Base-by-base conservation (phyloP, 2,888 invertebrate genomes). In the Andrena dorsata region DNA sequence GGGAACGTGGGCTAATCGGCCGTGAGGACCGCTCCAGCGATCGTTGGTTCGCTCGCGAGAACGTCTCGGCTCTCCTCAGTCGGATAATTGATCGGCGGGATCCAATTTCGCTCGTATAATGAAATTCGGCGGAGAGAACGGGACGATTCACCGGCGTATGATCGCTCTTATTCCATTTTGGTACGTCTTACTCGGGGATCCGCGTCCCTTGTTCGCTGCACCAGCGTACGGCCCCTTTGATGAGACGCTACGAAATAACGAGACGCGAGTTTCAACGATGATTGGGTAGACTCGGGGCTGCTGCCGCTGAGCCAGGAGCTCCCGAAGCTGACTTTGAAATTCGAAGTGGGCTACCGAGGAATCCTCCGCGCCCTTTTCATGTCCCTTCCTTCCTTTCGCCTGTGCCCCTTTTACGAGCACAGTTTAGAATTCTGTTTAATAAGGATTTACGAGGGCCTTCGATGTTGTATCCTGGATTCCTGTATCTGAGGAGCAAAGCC, bases 61-160 rank as follows among this genome's bases (percentile, higher is more conserved):
- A 70, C 63, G 74, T 64, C 75, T 72, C 32, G 60, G 64, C 56
- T 72, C 77, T 76, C 83, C 80, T 76, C 83, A 87, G 88, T 76
- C 85, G 87, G 83, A 87, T 90, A 91, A 91, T 90, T 89, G 90
- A 91, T 91, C 91, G 89, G 83, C 76, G 82, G 63, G 88, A 90
- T 92, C 82, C 90, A 90, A 91, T 92, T 91, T 90, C 89, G 84
- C 68, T 60, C 69, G 74, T 86, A 86, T 91, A 90, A 90, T 91
- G 90, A 91, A 90, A 91, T 90, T 90, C 88, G 80, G 71, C 81
- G 60, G 83, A 79, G 76, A 79, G 80, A 85, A 64, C 78, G 65
- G 75, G 60, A 53, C 66, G 77, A 64, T 80, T 73, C 76, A 47
- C 68, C 51, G 74, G 64, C 65, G 69, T 82, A 72, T 70, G 83